Conservation (phyloP, 2,113 vertebrate genomes). For the Seriola rivoliana region DNA sequence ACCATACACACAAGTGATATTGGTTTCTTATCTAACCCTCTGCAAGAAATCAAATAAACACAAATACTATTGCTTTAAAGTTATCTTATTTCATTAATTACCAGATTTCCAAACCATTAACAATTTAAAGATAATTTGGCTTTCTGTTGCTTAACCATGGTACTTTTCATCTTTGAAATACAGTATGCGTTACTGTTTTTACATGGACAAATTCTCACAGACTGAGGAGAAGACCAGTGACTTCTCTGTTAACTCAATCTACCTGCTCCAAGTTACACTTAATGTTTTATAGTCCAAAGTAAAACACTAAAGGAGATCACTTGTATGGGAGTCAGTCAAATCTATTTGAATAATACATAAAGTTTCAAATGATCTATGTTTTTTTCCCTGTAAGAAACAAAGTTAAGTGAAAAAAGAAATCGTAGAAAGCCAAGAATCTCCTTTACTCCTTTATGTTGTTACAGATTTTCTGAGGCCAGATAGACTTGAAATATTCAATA, state of each 20-base stretch:
- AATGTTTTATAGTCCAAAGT: not conserved
- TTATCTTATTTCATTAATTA: not conserved
- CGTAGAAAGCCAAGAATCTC: conserved; percentile 10
- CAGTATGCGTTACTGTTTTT: not conserved
- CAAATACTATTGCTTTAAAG: not conserved
- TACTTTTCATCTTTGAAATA: not conserved
- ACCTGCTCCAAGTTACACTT: not conserved
- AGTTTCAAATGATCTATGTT: conserved; percentile 7
- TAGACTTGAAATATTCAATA: conserved; percentile 23
- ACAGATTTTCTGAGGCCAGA: conserved; percentile 17
- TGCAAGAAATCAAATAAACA: too few species aligned
- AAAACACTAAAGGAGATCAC: not conserved
- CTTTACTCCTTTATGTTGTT: conserved; percentile 17
- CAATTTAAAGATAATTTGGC: not conserved
- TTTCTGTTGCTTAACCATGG: not conserved
- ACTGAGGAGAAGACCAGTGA: not conserved
- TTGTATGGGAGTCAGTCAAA: not conserved
- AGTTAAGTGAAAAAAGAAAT: conserved; percentile 1
- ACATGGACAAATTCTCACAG: not conserved
- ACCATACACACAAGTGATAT: too few species aligned
- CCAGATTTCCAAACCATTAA: too few species aligned
- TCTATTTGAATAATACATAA: not conserved
- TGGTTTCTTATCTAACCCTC: too few species aligned
- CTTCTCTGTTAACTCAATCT: not conserved
- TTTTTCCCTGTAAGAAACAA: conserved; percentile 21